Conservation (phyloP, 1,140 invertebrate genomes). For the Macrotrachela quadricornifera region DNA sequence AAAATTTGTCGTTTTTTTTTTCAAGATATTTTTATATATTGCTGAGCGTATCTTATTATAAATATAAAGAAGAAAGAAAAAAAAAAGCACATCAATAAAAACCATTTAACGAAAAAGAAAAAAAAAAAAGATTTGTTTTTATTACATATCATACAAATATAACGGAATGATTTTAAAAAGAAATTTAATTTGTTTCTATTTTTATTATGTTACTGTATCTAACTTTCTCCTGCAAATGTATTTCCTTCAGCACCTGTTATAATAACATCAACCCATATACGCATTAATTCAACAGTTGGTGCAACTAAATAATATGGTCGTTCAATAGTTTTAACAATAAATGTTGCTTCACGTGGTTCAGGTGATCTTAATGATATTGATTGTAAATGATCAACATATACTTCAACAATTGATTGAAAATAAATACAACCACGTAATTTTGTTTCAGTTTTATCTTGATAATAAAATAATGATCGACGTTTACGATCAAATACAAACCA, state of each 20-base stretch:
- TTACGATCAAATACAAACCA: conserved; percentile 84
- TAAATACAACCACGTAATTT: conserved; percentile 70
- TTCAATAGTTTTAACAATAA: conserved; percentile 81
- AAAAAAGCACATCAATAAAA: no score
- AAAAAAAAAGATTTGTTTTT: no score
- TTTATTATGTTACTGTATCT: no score
- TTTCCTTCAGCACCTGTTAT: conserved; percentile 59
- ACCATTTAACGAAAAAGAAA: no score
- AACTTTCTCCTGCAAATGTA: no score
- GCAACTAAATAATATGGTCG: conserved; percentile 61
- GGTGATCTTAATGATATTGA: conserved; percentile 54
- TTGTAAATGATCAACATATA: conserved; percentile 74
- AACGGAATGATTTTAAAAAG: no score
- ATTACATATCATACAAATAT: no score
- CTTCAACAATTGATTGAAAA: conserved; percentile 90
- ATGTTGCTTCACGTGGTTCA: conserved; percentile 57
- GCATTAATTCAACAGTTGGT: conserved; percentile 69
- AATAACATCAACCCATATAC: conserved; percentile 90
- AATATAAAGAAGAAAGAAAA: no score
- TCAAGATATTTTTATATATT: no score
- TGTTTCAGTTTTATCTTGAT: conserved; percentile 53
- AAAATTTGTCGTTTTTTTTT: no score
- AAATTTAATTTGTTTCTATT: no score
- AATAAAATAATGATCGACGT: conserved; percentile 66
- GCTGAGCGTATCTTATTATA: no score